Evolutionary conservation across 1,140 invertebrate genomes (phyloP), one percentile per base, ranked within the genome.

Genomic region (Heliconius himera): DNA sequence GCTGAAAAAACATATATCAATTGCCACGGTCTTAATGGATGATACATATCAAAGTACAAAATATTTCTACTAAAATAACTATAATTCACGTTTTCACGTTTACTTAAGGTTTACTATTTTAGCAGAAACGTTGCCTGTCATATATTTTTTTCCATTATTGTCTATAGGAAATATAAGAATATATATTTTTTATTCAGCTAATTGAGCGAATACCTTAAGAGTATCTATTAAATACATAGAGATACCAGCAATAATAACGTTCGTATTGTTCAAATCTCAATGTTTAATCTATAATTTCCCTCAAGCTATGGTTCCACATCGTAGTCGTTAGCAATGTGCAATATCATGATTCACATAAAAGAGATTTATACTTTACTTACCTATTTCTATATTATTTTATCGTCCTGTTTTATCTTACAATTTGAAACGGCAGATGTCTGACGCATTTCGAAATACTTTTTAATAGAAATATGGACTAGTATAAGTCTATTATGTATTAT

Each of bases 221-320:
- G 8, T 60, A 60, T 26, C 9, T 60, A 22, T 60, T 22, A 60
- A 22, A 22, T 60, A 22, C 8, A 9, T 22, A n/a, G 20, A n/a
- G 0, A n/a, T 8, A 22, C n/a, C 2, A 11, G 54, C n/a, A 60
- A 60, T n/a, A 22, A 11, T 13, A 22, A n/a, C 20, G 8, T n/a
- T 60, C 54, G n/a, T 22, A 60, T 22, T 60, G n/a, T 60, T 60
- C 20, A 60, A n/a, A 22, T 60, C n/a, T 60, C 54, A 60, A 60
- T 60, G n/a, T 60, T 60, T 60, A 60, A 60, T 26, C 54, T 9
- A 22, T 60, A 9, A 60, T 60, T 60, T 60, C n/a, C 54, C 54
- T 60, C 54, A 22, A 60, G 54, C 54, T 56, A 56, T n/a, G 20
- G n/a, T 22, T 56, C 20, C n/a, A 22, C 18, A 56, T 22, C 8